Evolutionary conservation across 2,888 invertebrate species (phyloP).

Genomic region (Uloborus plumipes): DNA sequence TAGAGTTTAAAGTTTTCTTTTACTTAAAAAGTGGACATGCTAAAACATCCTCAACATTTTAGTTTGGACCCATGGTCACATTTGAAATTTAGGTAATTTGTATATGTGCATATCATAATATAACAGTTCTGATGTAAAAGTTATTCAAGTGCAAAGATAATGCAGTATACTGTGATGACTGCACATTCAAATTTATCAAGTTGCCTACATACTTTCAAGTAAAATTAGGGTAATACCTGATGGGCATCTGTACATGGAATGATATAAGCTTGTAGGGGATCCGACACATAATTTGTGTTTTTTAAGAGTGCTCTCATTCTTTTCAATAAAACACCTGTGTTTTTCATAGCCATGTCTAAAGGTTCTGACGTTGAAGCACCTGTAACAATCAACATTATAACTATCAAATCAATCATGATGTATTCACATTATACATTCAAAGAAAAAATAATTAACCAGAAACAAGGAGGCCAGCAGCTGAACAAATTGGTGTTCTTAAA

Average conservation of each 20-base stretch:
- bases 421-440: no score
- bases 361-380: constrained; percentile 65
- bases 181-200: not conserved
- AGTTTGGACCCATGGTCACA: no score
- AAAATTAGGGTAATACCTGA: constrained; percentile 74
- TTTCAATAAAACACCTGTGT: constrained; percentile 71
- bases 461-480: no score
- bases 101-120: no score
- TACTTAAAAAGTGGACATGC: no score
- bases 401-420: no score
- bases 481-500: not conserved
- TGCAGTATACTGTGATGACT: not conserved
- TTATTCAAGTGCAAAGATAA: no score
- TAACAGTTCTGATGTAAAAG: no score
- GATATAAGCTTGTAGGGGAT: constrained; percentile 81
- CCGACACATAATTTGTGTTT: constrained; percentile 73
- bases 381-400: not conserved
- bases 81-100: no score
- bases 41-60: no score
- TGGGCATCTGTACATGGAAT: constrained; percentile 88
- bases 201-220: not conserved
- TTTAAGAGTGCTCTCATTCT: constrained; percentile 76
- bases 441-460: no score
- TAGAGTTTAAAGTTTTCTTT: no score
- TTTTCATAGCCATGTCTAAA: constrained; percentile 66